Conservation (phyloP, 2,797 vertebrate species). For the Myotis vivesi region DNA sequence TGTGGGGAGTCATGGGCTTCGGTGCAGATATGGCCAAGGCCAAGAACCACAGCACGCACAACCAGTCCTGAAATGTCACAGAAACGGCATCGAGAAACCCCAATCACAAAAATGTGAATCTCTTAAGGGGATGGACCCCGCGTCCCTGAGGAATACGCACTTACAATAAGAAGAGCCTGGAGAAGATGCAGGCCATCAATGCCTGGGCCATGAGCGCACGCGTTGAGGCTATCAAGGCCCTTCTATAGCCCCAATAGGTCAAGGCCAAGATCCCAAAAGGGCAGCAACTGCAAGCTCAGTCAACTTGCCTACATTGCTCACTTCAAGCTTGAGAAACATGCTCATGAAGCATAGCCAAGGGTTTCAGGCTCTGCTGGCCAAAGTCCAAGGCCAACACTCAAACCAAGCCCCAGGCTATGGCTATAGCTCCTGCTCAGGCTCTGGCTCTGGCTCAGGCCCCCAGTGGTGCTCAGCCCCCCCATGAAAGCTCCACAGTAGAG, state of each 20-base stretch:
- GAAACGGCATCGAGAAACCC: not conserved
- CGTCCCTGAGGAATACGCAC: not conserved
- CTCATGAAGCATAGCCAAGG: no score
- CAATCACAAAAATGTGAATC: not conserved
- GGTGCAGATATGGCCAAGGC: not conserved
- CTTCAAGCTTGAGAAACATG: not conserved
- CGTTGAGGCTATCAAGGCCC: not conserved
- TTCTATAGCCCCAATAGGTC: not conserved
- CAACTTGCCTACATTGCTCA: not conserved
- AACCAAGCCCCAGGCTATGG: not conserved
- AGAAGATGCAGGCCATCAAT: not conserved
- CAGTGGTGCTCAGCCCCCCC: not conserved
- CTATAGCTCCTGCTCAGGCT: not conserved
- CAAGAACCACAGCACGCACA: no score
- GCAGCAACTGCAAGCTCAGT: not conserved
- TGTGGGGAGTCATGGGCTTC: not conserved
- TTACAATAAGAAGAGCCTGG: not conserved
- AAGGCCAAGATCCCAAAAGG: not conserved
- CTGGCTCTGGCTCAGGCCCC: not conserved
- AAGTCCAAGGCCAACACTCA: not conserved
- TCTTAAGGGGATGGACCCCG: no score
- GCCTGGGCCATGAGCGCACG: not conserved
- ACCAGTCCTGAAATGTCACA: no score
- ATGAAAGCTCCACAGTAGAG: not conserved
- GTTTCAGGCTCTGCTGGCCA: not conserved